Percentiles rank a stretch among this genome's conserved stretches.
phyloP scores from a whole-genome alignment of 2,797 vertebrate genomes.

The Garrulus glandarius region DNA sequence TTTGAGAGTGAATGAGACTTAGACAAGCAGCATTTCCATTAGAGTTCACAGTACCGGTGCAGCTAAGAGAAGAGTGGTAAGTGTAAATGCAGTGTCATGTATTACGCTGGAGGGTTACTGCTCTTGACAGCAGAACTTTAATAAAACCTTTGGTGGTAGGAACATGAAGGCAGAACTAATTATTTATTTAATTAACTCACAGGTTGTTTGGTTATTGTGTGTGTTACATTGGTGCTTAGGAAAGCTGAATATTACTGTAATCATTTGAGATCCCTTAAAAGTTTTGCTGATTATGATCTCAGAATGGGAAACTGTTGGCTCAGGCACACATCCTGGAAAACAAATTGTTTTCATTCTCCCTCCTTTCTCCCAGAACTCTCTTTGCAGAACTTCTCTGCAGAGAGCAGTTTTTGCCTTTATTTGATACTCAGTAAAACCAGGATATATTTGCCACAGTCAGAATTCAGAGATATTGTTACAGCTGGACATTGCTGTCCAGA shows the following conservation, averaged over 20 bases:
- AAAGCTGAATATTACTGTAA: neutral
- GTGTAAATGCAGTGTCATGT: neutral
- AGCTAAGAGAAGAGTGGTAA: neutral
- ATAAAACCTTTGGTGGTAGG: neutral
- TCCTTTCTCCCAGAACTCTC: neutral
- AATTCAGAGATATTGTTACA: neutral
- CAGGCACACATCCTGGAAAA: neutral
- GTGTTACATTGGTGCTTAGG: neutral
- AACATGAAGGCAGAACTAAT: neutral
- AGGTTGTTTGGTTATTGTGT: neutral
- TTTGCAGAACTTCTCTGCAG: neutral
- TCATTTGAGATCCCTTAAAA: neutral
- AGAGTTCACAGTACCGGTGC: neutral
- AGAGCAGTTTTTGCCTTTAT: neutral
- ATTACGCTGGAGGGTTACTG: neutral
- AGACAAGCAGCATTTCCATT: neutral
- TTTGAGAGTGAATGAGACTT: neutral
- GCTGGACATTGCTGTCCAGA: neutral
- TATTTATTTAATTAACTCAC: neutral
- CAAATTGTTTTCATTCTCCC: constrained; percentile 9
- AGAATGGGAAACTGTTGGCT: neutral
- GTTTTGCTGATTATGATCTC: neutral
- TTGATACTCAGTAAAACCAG: neutral
- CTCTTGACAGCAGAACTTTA: neutral
- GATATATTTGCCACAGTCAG: neutral